These are phyloP conservation scores for Diadegma fenestrale DNA, from an alignment of 2,888 invertebrate genomes.

Conservation along the genomic window DNA sequence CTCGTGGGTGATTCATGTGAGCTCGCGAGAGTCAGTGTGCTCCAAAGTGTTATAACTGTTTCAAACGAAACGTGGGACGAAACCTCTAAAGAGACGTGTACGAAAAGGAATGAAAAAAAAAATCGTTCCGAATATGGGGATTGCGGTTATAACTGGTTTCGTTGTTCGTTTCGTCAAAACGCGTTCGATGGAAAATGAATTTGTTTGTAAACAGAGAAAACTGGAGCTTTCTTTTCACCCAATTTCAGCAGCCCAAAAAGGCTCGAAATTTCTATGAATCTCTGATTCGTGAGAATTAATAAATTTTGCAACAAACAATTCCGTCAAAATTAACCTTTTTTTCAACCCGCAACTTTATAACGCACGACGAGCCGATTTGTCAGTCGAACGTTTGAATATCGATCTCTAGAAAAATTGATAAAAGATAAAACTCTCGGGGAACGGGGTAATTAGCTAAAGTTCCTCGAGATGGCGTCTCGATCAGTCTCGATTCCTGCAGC, in stretches of 20 bases:
- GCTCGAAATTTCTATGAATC: not conserved
- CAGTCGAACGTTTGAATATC: too few relatives aligned
- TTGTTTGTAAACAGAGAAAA: not conserved
- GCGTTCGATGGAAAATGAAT: slow-evolving; percentile 3
- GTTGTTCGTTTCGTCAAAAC: slow-evolving; percentile 29
- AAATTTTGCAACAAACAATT: too few relatives aligned
- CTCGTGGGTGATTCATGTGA: slow-evolving; percentile 67
- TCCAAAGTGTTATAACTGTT: slow-evolving; percentile 53
- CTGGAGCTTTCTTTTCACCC: not conserved
- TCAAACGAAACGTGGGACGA: slow-evolving; percentile 65
- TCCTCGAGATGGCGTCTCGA: slow-evolving; percentile 29
- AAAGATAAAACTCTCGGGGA: too few relatives aligned
- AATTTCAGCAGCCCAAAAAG: not conserved
- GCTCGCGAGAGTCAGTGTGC: slow-evolving; percentile 24
- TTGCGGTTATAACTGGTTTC: slow-evolving; percentile 76
- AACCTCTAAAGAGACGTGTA: slow-evolving; percentile 47
- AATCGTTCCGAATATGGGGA: slow-evolving; percentile 76
- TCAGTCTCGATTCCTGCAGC: not conserved
- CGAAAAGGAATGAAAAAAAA: slow-evolving; percentile 72
- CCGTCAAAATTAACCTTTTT: too few relatives aligned
- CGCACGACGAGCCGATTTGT: too few relatives aligned
- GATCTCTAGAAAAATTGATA: too few relatives aligned
- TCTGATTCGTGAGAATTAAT: too few relatives aligned
- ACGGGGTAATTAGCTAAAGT: not conserved
- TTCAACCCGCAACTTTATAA: too few relatives aligned